Evolutionary conservation across 2,797 vertebrate genomes (phyloP).

Genomic region (Galaxias olidus): DNA sequence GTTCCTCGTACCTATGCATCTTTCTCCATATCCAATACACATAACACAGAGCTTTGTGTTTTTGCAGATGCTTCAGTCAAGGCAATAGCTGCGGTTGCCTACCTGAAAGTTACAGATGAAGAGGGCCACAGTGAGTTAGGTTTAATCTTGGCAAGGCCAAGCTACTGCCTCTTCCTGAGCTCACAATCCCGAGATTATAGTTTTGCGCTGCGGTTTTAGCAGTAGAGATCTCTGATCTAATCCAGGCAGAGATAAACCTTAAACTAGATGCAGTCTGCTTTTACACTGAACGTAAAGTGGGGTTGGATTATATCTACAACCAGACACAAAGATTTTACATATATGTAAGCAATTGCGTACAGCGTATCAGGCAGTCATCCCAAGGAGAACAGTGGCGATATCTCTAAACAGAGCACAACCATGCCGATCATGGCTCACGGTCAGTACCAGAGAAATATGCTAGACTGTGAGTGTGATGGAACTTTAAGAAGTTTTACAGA

Average conservation of each 20-base stretch:
- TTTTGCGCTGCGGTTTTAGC: not conserved
- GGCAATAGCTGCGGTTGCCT: not conserved
- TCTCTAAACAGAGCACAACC: not conserved
- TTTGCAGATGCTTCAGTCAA: not conserved
- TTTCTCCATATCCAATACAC: too few species aligned
- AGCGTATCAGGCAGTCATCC: not conserved
- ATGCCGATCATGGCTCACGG: too few species aligned
- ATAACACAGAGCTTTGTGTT: too few species aligned
- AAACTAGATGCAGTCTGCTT: not conserved
- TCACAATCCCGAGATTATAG: not conserved
- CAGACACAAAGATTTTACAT: not conserved
- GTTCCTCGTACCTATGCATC: too few species aligned
- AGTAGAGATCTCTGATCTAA: constrained; percentile 4
- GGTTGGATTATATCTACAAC: constrained; percentile 13
- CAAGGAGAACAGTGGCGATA: constrained; percentile 4
- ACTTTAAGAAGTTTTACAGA: too few species aligned
- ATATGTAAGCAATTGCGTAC: constrained; percentile 3
- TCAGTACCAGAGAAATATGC: too few species aligned
- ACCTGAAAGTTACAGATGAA: not conserved
- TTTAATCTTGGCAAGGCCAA: too few species aligned
- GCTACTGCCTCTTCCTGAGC: too few species aligned
- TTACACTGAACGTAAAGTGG: constrained; percentile 8
- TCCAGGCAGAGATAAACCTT: not conserved
- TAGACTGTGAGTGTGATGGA: too few species aligned
- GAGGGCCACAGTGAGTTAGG: not conserved